Evolutionary conservation across 2,113 vertebrate genomes (phyloP).

Genomic region (Ceratotherium simum): DNA sequence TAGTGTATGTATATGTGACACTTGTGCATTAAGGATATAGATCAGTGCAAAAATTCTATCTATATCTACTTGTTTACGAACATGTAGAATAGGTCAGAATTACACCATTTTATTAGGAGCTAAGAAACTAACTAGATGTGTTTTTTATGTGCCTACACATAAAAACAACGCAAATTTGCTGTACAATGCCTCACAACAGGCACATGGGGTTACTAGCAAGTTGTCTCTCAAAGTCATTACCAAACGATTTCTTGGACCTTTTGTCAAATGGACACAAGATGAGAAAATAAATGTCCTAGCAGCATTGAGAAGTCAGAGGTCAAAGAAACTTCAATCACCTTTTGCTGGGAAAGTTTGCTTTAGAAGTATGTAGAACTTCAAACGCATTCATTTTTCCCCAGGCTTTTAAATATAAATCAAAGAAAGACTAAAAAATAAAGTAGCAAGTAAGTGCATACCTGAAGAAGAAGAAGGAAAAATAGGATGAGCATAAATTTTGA

Average conservation of each 20-base stretch:
- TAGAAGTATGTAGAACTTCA: conserved; percentile 20
- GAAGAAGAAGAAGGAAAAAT: not conserved
- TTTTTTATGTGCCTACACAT: not conserved
- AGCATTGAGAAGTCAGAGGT: not conserved
- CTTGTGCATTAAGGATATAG: not conserved
- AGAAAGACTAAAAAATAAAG: not conserved
- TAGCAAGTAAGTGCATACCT: not conserved
- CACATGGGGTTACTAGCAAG: not conserved
- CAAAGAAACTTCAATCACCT: not conserved
- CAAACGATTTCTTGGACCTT: not conserved
- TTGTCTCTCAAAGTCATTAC: not conserved
- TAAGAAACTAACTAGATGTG: not conserved
- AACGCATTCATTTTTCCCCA: not conserved
- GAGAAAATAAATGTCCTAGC: not conserved
- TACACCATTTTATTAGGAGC: not conserved
- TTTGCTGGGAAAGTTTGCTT: conserved; percentile 4
- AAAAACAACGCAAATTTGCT: not conserved
- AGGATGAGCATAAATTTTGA: not conserved
- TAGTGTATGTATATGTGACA: not conserved
- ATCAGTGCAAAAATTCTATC: not conserved
- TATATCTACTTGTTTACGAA: not conserved
- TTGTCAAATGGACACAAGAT: not conserved
- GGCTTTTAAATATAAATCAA: conserved; percentile 54
- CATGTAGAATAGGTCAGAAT: not conserved
- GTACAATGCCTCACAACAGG: not conserved